Base-by-base conservation (phyloP, 2,888 invertebrate genomes). In the Adela reaumurella region DNA sequence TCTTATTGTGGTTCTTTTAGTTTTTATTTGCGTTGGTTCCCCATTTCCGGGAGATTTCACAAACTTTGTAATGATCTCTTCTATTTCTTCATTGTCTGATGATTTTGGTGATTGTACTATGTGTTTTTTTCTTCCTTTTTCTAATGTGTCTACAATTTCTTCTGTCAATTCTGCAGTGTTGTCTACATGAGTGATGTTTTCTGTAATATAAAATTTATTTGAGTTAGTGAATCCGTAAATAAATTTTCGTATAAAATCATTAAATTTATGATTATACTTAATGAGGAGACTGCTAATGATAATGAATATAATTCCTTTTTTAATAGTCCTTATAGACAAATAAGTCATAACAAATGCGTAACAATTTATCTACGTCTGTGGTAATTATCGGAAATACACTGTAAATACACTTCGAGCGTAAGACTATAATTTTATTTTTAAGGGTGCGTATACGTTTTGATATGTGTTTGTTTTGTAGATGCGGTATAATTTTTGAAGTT, bases 61-160 rank as follows among this genome's bases (percentile, higher is more conserved):
- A 56, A 84, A 84, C 64, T 81, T 83, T 1, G 83, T 84, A 41
- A 84, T 62, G 17, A 83, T 83, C 72, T 84, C 84, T 65, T 83
- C 81, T 43, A 76, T 73, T 74, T 83, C 83, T 67, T 83, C 77
- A 42, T 68, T 54, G 49, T 80, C 79, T 5, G 72, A 78, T 52
- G 70, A 68, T 58, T 64, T 71, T 16, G 70, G 67, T 19, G 70
- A 71, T 24, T 17, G 29, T 20, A 20, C 16, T 43, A n/a, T 8
- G 11, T n/a, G 42, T 19, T 3, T 10, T 18, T 47, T 2, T 17
- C n/a, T 35, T 46, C 20, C 28, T 41, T 19, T 18, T 19, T 46
- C 17, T 50, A 43, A 46, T 14, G 19, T 46, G 11, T 41, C 19
- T 14, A 44, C 18, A 18, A 48, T 47, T 19, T 50, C 50, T 42